phyloP scores from a whole-genome alignment of 2,113 vertebrate genomes.

The Enhydra lutris region DNA sequence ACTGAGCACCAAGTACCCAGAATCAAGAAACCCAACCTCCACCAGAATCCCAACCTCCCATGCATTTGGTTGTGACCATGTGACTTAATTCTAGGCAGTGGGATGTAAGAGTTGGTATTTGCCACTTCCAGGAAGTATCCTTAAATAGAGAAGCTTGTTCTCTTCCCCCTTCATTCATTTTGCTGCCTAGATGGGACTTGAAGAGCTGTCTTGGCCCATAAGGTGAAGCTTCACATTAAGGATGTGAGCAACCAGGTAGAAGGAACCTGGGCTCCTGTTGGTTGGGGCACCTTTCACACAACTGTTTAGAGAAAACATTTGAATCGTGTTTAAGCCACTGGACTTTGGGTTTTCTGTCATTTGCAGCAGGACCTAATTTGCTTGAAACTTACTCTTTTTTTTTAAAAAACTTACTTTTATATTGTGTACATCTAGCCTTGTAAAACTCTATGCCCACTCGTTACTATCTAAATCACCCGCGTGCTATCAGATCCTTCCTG shows the following conservation, averaged over 20 bases:
- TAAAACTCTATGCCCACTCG: background rate
- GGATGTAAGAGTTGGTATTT: background rate
- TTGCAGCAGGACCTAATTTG: background rate
- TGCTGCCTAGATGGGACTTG: background rate
- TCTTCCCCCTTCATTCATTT: background rate
- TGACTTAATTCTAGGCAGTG: background rate
- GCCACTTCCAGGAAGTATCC: background rate
- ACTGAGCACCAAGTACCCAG: background rate
- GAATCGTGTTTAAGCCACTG: background rate
- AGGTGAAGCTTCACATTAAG: background rate
- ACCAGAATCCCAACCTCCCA: background rate
- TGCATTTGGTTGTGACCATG: background rate
- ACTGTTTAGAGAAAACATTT: background rate
- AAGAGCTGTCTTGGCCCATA: background rate
- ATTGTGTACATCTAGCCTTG: background rate
- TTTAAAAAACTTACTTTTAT: background rate
- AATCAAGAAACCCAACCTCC: background rate
- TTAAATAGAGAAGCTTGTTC: background rate
- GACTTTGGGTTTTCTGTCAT: background rate
- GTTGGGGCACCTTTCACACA: background rate
- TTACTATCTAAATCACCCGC: background rate
- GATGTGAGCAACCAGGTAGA: background rate
- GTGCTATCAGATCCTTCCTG: background rate
- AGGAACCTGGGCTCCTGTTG: background rate
- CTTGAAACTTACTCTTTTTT: background rate